A percentile compares a stretch with the other conserved stretches of the same genome.
Evolutionary conservation across 2,888 invertebrate species (phyloP).

Genomic region (Troilus luridus): DNA sequence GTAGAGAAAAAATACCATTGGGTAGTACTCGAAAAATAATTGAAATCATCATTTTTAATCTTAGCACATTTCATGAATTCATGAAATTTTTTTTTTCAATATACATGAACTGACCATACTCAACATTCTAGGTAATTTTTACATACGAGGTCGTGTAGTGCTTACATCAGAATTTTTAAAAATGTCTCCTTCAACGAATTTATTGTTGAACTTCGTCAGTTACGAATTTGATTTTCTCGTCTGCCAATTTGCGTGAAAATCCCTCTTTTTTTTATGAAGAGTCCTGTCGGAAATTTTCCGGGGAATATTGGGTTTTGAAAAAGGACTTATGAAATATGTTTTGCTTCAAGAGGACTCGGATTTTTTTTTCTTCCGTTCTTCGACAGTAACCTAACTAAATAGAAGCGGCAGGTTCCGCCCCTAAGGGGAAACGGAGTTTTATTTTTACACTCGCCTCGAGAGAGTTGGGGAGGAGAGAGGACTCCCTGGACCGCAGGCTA

Average conservation of each 20-base stretch:
- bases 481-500: background rate
- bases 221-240: background rate
- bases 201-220: no score
- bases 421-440: conserved; percentile 5
- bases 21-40: no score
- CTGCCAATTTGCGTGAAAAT: background rate
- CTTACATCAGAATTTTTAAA: no score
- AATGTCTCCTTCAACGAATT: no score
- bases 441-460: conserved; percentile 18
- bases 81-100: no score
- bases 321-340: conserved; percentile 37
- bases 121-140: no score
- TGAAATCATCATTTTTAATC: no score
- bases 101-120: no score
- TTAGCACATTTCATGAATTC: no score
- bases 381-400: conserved; percentile 40
- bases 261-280: background rate
- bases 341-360: conserved; percentile 9
- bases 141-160: no score
- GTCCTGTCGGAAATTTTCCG: background rate
- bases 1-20: no score
- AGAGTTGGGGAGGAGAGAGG: background rate
- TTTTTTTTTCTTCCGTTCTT: background rate
- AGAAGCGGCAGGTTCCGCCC: background rate
- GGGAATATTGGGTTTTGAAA: conserved; percentile 24